Evolutionary conservation across 2,797 vertebrate species (phyloP).

Genomic region (Fistularia tabacaria): DNA sequence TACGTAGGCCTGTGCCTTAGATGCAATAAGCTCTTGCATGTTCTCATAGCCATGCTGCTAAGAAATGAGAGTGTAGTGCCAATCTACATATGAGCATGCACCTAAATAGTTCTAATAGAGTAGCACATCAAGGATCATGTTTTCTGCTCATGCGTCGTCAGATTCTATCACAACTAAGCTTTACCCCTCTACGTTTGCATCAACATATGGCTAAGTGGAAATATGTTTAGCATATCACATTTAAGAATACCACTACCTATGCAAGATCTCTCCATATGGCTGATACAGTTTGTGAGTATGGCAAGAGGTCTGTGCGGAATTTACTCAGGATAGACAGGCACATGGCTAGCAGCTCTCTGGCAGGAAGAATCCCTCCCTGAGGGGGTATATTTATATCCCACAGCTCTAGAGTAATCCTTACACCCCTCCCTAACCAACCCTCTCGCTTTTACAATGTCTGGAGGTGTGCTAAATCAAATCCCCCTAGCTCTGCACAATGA

Average conservation of each 20-base stretch:
- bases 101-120: slow-evolving; percentile 18
- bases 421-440: slow-evolving; percentile 56
- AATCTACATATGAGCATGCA: slow-evolving; percentile 17
- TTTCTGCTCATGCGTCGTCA: slow-evolving; percentile 29
- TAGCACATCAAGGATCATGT: slow-evolving; percentile 38
- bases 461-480: slow-evolving; percentile 73
- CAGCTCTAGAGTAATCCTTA: slow-evolving; percentile 65
- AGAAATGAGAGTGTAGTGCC: slow-evolving; percentile 1
- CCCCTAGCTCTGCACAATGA: slow-evolving; percentile 69
- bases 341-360: slow-evolving; percentile 55
- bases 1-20: background rate
- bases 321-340: slow-evolving; percentile 37
- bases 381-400: slow-evolving; percentile 66
- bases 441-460: slow-evolving; percentile 69
- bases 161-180: slow-evolving; percentile 34
- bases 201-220: slow-evolving; percentile 47
- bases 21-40: background rate
- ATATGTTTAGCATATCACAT: slow-evolving; percentile 48
- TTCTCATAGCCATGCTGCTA: background rate
- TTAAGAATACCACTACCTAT: slow-evolving; percentile 25
- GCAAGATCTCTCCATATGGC: slow-evolving; percentile 40
- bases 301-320: slow-evolving; percentile 23
- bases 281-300: slow-evolving; percentile 12
- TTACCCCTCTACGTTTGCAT: slow-evolving; percentile 15
- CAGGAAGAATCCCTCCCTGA: slow-evolving; percentile 46